Conservation (phyloP, 2,888 invertebrate genomes). For the Cataglyphis livida region DNA sequence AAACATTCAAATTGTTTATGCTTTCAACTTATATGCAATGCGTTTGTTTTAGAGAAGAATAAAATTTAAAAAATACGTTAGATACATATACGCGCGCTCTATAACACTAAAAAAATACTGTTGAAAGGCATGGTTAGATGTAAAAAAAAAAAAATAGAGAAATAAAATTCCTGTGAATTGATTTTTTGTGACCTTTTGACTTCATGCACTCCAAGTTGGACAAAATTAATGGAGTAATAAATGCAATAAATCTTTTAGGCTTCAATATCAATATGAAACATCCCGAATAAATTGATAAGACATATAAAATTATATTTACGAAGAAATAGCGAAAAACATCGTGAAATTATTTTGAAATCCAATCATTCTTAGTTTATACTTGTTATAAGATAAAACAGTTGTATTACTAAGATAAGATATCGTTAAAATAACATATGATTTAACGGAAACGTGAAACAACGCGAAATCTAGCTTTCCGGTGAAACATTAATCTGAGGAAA, state of each 20-base stretch:
- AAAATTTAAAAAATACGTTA: neutral
- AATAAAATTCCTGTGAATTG: neutral
- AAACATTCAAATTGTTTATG: neutral
- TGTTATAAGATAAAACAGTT: neutral
- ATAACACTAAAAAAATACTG: neutral
- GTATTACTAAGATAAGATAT: neutral
- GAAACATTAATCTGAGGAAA: conserved; percentile 25
- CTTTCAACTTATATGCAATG: neutral
- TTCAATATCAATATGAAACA: neutral
- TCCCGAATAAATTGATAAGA: neutral
- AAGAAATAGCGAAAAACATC: neutral
- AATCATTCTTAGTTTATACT: conserved; percentile 1
- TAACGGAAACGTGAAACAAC: neutral
- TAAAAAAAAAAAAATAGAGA: neutral
- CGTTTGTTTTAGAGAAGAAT: conserved; percentile 11
- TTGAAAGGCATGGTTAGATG: neutral
- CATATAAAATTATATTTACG: neutral
- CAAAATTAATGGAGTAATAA: neutral
- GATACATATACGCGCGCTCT: neutral
- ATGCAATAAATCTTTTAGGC: neutral
- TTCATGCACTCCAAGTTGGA: neutral
- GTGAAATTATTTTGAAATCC: conserved; percentile 50
- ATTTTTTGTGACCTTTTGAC: conserved; percentile 9
- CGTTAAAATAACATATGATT: conserved; percentile 27
- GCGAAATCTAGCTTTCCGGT: neutral